Evolutionary conservation across 30 jellyfish, hydroid and myxozoan species (phyloP).

Genomic region (Morbakka virulenta): DNA sequence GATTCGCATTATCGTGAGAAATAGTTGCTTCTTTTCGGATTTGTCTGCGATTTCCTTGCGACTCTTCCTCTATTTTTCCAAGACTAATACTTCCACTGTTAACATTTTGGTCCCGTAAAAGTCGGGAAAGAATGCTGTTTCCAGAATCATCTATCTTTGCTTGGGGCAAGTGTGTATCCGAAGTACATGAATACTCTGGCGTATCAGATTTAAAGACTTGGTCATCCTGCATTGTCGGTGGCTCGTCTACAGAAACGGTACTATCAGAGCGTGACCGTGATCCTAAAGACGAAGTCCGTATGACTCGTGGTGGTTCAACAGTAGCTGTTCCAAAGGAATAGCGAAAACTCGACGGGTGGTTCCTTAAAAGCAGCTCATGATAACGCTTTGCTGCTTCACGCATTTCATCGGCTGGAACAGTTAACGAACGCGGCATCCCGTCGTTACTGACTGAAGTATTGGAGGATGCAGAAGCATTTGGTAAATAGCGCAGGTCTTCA

Average conservation of each 20-base stretch:
- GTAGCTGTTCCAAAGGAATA: constrained; percentile 61
- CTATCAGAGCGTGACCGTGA: no score
- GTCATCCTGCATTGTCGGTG: constrained; percentile 28
- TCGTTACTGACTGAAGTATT: constrained; percentile 1
- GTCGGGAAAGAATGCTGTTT: constrained; percentile 75
- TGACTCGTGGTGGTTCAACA: constrained; percentile 37
- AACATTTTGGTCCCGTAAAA: constrained; percentile 65
- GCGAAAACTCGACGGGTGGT: constrained; percentile 89
- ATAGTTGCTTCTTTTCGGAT: no score
- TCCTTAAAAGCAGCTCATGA: constrained; percentile 79
- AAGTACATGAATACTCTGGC: constrained; percentile 48
- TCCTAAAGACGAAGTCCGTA: constrained; percentile 29
- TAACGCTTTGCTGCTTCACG: constrained; percentile 92
- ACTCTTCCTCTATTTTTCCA: constrained; percentile 76
- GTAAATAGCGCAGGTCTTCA: constrained; percentile 88
- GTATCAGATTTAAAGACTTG: constrained; percentile 45
- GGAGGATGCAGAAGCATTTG: no score
- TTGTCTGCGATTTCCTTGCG: no score
- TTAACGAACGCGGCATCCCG: constrained; percentile 13
- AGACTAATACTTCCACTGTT: constrained; percentile 46
- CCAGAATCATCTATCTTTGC: constrained; percentile 44
- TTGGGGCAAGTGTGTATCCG: constrained; percentile 16
- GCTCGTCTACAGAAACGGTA: constrained; percentile 40
- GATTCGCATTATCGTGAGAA: no score
- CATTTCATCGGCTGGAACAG: constrained; percentile 83